Conservation (phyloP, 2,888 invertebrate species). For the Morinoia aosen region DNA sequence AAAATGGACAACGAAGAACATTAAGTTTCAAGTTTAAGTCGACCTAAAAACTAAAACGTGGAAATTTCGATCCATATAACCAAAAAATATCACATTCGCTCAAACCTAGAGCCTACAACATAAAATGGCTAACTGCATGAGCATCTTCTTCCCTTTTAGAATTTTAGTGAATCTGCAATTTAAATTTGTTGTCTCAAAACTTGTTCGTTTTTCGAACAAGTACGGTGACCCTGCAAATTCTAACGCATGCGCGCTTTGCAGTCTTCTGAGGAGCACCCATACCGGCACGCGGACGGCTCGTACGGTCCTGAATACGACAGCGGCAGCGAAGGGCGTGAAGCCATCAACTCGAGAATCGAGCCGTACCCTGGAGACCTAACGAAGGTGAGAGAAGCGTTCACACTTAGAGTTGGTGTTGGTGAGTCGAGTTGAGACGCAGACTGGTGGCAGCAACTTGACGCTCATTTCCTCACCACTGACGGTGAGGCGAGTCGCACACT, state of each 20-base stretch:
- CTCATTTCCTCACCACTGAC: neutral
- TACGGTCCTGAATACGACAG: slow-evolving; percentile 64
- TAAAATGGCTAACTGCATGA: too few species aligned
- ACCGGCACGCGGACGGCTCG: slow-evolving; percentile 56
- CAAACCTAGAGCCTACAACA: too few species aligned
- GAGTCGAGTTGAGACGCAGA: neutral
- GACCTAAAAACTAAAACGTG: too few species aligned
- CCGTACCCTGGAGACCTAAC: slow-evolving; percentile 67
- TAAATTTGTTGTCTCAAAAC: too few species aligned
- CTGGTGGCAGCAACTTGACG: neutral
- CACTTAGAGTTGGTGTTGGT: neutral
- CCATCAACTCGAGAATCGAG: slow-evolving; percentile 63
- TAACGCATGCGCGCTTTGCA: slow-evolving; percentile 35
- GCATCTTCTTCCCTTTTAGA: too few species aligned
- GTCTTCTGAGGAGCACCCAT: slow-evolving; percentile 63
- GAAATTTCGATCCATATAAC: too few species aligned
- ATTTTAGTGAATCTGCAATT: too few species aligned
- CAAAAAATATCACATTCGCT: too few species aligned
- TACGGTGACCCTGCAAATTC: neutral
- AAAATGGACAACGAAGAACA: too few species aligned
- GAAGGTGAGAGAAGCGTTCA: slow-evolving; percentile 61
- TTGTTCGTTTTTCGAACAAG: too few species aligned
- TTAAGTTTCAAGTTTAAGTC: too few species aligned
- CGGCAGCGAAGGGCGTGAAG: slow-evolving; percentile 64
- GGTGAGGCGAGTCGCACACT: neutral